A percentile compares a stretch with the other conserved stretches of the same genome.
Evolutionary conservation across 1,140 invertebrate genomes (phyloP).

Genomic region (Drosophila pectinifera): DNA sequence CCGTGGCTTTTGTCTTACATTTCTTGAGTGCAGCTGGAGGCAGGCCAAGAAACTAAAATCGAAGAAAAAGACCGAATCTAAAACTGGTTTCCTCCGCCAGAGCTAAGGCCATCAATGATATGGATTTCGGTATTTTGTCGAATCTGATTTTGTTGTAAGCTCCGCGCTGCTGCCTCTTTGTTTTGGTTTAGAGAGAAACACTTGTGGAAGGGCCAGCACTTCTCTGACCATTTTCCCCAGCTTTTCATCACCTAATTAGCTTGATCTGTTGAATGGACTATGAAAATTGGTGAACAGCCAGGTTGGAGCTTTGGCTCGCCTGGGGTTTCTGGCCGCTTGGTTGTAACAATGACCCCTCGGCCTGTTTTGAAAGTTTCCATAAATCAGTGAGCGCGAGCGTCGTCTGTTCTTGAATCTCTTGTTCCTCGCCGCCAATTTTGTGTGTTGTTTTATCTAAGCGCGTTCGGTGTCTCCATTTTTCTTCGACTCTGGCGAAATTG

Average conservation of each 20-base stretch:
- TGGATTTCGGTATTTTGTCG: constrained; percentile 57
- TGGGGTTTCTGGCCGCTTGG: constrained; percentile 11
- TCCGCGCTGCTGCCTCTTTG: constrained; percentile 9
- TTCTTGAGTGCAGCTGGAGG: constrained; percentile 62
- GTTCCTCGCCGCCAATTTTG: constrained; percentile 45
- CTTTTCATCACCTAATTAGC: constrained; percentile 57
- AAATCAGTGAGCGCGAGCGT: constrained; percentile 32
- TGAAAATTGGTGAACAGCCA: constrained; percentile 33
- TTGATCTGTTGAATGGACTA: constrained; percentile 29
- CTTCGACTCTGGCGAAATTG: constrained; percentile 51
- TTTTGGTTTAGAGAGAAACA: neutral
- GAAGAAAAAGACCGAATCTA: constrained; percentile 38
- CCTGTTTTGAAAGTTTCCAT: constrained; percentile 43
- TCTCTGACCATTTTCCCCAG: constrained; percentile 18
- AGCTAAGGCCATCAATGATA: constrained; percentile 64
- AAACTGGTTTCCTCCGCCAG: constrained; percentile 63
- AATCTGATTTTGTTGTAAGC: constrained; percentile 37
- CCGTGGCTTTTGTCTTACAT: constrained; percentile 56
- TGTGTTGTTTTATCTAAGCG: constrained; percentile 59
- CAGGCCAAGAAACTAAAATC: constrained; percentile 22
- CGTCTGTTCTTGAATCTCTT: constrained; percentile 32
- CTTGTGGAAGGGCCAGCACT: constrained; percentile 12
- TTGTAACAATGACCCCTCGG: constrained; percentile 47
- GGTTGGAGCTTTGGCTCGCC: constrained; percentile 14
- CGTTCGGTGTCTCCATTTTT: constrained; percentile 47